phyloP scores from a whole-genome alignment of 2,113 vertebrate genomes.

The Raphicerus campestris region DNA sequence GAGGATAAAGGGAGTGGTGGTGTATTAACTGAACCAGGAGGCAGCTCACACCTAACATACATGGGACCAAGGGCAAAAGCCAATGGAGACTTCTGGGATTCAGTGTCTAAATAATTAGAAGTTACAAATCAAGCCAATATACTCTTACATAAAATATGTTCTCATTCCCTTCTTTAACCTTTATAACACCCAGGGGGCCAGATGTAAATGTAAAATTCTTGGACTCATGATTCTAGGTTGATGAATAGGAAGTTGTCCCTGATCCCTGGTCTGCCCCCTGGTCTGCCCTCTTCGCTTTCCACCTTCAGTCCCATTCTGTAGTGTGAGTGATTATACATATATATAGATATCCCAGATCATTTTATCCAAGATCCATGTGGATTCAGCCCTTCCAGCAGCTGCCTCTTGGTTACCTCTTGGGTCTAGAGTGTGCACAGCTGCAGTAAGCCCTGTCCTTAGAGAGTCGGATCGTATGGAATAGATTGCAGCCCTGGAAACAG shows the following conservation, averaged over 20 bases:
- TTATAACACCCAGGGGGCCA: not conserved
- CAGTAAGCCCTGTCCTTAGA: not conserved
- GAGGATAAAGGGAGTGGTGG: too few relatives aligned
- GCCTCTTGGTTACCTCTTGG: not conserved
- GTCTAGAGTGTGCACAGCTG: not conserved
- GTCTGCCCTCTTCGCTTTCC: not conserved
- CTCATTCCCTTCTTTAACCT: not conserved
- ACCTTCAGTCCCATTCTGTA: not conserved
- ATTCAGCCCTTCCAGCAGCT: not conserved
- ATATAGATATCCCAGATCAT: not conserved
- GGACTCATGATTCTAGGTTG: not conserved
- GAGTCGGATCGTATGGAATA: not conserved
- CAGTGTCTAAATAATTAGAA: not conserved
- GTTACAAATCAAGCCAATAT: not conserved
- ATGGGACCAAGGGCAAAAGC: not conserved
- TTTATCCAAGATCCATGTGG: not conserved
- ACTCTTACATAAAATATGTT: not conserved
- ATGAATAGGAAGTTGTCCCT: not conserved
- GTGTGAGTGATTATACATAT: not conserved
- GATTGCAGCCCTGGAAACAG: not conserved
- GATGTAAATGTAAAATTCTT: not conserved
- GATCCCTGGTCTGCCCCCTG: not conserved
- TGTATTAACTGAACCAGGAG: not conserved
- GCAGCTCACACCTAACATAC: not conserved
- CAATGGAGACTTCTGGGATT: not conserved